Base-by-base conservation (phyloP, 2,888 invertebrate species). In the Caenorhabditis wallacei region DNA sequence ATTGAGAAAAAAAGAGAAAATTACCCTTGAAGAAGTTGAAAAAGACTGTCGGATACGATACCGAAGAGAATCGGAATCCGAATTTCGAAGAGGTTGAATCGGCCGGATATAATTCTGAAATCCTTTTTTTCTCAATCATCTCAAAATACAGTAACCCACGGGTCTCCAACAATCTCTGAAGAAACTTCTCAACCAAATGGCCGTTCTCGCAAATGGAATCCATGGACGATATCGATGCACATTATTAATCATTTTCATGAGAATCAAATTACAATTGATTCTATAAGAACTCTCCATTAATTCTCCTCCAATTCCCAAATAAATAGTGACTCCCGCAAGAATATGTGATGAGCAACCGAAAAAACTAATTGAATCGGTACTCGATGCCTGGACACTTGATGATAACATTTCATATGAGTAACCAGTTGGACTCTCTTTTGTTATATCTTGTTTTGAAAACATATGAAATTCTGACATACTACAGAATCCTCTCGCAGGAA, bases 301-400 rank as follows among this genome's bases (percentile, higher is more conserved):
- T 16, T 61, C 64, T 66, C 66, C 66, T 22, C 66, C 66, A 66
- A 66, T 66, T 13, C 66, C 66, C 53, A 66, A 37, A 66, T 66
- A 66, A n/a, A 66, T 35, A 0, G 66, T 66, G 0, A 66, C 53
- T 8, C 66, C 66, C 11, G 66, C 66, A 22, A 66, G 24, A 24
- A 51, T 18, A 24, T 37, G 51, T 10, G 51, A 53, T 8, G 53
- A 35, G 24, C 66, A 66, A n/a, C 66, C 66, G 11, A 66, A 66
- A 10, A 53, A 66, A n/a, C 66, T 48, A 4, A 48, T 53, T 1
- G 66, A 37, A 66, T 66, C 66, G 1, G 66, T 66, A 35, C 66
- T 66, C 5, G 66, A 53, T n/a, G 66, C 66, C 35, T 66, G 66
- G 0, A 66, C 66, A 66, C 66, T 66, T 53, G 53, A 53, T n/a